Evolutionary conservation across 2,113 vertebrate species (phyloP), one percentile per base, ranked within the genome.

Genomic region (Leucoraja erinaceus): DNA sequence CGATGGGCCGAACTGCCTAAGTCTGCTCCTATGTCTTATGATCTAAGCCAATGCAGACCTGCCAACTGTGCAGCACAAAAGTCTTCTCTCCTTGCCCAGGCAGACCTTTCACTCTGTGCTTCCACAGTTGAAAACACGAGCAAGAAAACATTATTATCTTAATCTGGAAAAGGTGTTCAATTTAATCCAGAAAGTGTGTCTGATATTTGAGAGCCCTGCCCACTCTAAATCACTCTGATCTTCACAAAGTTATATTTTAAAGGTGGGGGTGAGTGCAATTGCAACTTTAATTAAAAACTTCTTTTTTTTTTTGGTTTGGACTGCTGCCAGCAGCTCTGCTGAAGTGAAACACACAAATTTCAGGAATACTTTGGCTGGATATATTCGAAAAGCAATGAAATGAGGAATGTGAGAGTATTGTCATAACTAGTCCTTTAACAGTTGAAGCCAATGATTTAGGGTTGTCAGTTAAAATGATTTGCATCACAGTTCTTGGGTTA

Each of bases 381-480:
- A 59, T 31, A n/a, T 63, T 66, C 63, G 83, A 63, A 88, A 88
- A 88, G 83, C 9, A 54, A 28, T 84, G 81, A 11, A 28, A 12
- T 84, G 81, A 28, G 83, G 83, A 88, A 88, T 63, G 83, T 33
- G 59, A 88, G 59, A 31, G n/a, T 6, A 88, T 31, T 88, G 83
- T 63, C 56, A 63, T 66, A 88, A 88, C 83, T 86, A 86, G 81
- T 86, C 61, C 47, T 83, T 47, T 11, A 54, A 11, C 25, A 61
- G 56, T 28, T 28, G 28, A 31, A 63, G 59, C 7, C 63, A 88
- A 31, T 20, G 83, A 88, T 88, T 66, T 88, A 31, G 59, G 12
- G 59, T 88, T 88, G 83, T 88, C 83, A 88, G 59, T 31, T 33
- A 66, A 63, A 88, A 88, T 88, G 59, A 88, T 88, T 63, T 88